Conservation (phyloP, 2,888 invertebrate genomes). For the Apeira syringaria region DNA sequence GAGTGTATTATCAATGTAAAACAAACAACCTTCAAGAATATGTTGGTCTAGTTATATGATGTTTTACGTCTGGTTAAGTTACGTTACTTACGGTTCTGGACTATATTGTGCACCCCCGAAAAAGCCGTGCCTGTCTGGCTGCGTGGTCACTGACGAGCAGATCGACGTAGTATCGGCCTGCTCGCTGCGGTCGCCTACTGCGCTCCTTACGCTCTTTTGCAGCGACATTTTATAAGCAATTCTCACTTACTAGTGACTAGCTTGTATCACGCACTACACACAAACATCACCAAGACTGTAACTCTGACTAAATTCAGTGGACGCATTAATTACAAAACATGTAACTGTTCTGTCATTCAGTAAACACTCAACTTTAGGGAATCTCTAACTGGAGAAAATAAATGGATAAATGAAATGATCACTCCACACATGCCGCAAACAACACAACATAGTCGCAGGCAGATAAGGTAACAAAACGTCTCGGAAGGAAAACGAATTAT, state of each 20-base stretch:
- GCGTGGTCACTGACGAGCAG: slow-evolving; percentile 87
- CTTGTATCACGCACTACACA: slow-evolving; percentile 52
- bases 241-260: slow-evolving; percentile 42
- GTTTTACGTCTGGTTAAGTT: background rate
- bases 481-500: slow-evolving; percentile 41
- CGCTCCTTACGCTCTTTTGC: slow-evolving; percentile 77
- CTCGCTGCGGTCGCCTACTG: slow-evolving; percentile 66
- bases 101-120: slow-evolving; percentile 95
- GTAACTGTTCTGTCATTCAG: slow-evolving; percentile 58
- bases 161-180: slow-evolving; percentile 84
- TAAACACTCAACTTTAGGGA: too few species aligned
- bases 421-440: slow-evolving; percentile 40
- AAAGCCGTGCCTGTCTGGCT: slow-evolving; percentile 95
- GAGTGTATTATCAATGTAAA: slow-evolving; percentile 5
- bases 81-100: slow-evolving; percentile 87
- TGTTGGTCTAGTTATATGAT: background rate
- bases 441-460: slow-evolving; percentile 44
- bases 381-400: too few species aligned
- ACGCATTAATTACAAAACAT: slow-evolving; percentile 74
- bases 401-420: slow-evolving; percentile 40
- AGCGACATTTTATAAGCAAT: slow-evolving; percentile 63
- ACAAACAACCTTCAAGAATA: slow-evolving; percentile 16
- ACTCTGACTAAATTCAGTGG: slow-evolving; percentile 47
- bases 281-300: slow-evolving; percentile 33
- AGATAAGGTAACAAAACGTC: slow-evolving; percentile 51